These are phyloP conservation scores for Galeopterus variegatus DNA, from an alignment of 2,113 vertebrate species.

Conservation along the genomic window DNA sequence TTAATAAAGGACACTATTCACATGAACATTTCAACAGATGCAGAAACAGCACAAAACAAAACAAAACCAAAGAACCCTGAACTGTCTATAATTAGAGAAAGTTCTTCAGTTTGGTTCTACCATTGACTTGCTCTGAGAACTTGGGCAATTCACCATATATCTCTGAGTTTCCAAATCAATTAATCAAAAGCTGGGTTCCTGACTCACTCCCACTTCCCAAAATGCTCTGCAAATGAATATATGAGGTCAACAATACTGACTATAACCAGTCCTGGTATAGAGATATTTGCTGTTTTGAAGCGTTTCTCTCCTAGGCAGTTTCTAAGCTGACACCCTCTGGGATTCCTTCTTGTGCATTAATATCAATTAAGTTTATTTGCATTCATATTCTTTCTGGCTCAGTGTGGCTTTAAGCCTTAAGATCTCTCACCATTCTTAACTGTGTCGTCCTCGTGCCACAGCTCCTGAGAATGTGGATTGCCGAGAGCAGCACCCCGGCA, in stretches of 20 bases:
- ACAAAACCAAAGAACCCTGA: neutral
- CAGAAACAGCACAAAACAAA: too few species aligned
- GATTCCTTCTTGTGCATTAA: neutral
- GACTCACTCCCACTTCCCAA: neutral
- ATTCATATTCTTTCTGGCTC: neutral
- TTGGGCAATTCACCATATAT: neutral
- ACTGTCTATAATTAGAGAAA: neutral
- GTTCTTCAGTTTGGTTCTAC: neutral
- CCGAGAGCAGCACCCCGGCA: neutral
- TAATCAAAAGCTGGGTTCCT: neutral
- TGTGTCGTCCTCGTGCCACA: neutral
- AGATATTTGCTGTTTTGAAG: neutral
- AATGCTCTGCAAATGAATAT: neutral
- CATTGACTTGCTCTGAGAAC: neutral
- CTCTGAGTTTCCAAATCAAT: neutral
- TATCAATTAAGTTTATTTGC: neutral
- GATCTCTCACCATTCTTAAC: neutral
- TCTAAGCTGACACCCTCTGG: neutral
- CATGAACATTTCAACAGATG: too few species aligned
- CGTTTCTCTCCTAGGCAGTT: neutral
- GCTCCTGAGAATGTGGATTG: neutral
- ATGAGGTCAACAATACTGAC: neutral
- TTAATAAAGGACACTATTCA: too few species aligned
- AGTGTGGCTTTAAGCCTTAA: neutral
- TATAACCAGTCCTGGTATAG: neutral